Evolutionary conservation across 1,140 invertebrate species (phyloP), one percentile per base, ranked within the genome.

Genomic region (Vollenhovia emeryi): DNA sequence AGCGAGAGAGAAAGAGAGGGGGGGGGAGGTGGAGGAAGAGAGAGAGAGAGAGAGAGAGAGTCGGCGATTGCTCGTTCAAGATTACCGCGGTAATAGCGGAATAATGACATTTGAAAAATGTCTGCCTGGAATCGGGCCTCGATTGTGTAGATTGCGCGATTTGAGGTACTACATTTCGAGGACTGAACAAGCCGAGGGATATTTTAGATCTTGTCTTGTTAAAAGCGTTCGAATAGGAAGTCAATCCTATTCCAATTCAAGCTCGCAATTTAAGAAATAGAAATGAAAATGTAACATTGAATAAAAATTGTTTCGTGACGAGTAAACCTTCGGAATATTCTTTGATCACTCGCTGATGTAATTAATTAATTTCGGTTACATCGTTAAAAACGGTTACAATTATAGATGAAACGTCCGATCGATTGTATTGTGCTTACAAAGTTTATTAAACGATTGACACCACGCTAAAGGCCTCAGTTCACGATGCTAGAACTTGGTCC

Each of bases 61-160:
- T 27, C 52, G 69, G 13, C 75, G 40, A 50, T 79, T 36, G 62
- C 21, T 36, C n/a, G 21, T n/a, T n/a, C n/a, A n/a, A 50, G 45
- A 79, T 79, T 52, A 8, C 18, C 18, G 11, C 60, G 18, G 9
- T 36, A 45, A 55, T 36, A 21, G 6, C n/a, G 36, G 11, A 57
- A 57, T 43, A 80, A 80, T 43, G 11, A 57, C 36, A 15, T 52
- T 21, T 79, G 43, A 66, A 68, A 71, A 82, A 82, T 82, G 68
- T 55, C 24, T 43, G n/a, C 4, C 24, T 24, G 9, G 13, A 8
- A 11, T 48, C n/a, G 13, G 11, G 55, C n/a, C 9, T 69, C 9
- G 33, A 69, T 11, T 79, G 30, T 79, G 30, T n/a, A 80, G 24
- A 24, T 21, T 55, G 64, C 15, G 2, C 11, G 21, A 30, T 43